phyloP scores from a whole-genome alignment of 2,888 invertebrate genomes.

The Vesta saturnalis region DNA sequence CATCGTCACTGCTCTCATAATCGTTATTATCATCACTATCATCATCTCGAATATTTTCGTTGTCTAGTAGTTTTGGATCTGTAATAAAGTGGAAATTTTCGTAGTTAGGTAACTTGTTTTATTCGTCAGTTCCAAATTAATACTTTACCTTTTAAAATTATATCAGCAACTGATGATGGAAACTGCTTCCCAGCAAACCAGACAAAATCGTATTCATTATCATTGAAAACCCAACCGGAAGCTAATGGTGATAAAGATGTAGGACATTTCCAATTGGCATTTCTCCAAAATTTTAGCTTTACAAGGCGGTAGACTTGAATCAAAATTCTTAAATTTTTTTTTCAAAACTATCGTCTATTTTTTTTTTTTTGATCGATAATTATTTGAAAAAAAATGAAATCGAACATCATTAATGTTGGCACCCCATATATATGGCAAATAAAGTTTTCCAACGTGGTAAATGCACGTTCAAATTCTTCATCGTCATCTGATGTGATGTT shows the following conservation, averaged over 20 bases:
- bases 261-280: slow-evolving; percentile 39
- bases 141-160: background rate
- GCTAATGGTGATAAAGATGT: slow-evolving; percentile 36
- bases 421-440: slow-evolving; percentile 40
- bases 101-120: background rate
- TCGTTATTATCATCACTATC: background rate
- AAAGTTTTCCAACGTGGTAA: slow-evolving; percentile 29
- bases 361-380: slow-evolving; percentile 35
- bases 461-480: background rate
- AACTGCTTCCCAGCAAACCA: slow-evolving; percentile 43
- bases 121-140: background rate
- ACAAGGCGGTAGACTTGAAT: slow-evolving; percentile 39
- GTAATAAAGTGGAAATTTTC: background rate
- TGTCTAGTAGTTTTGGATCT: background rate
- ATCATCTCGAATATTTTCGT: background rate
- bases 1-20: background rate
- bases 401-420: slow-evolving; percentile 40
- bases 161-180: slow-evolving; percentile 8
- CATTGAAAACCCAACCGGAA: slow-evolving; percentile 12
- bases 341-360: slow-evolving; percentile 27
- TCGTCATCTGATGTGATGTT: slow-evolving; percentile 30
- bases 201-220: slow-evolving; percentile 42
- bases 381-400: slow-evolving; percentile 38
- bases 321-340: slow-evolving; percentile 26
- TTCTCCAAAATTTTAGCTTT: slow-evolving; percentile 41